phyloP scores from a whole-genome alignment of 2,888 invertebrate species.

The Drosophila longiperda region DNA sequence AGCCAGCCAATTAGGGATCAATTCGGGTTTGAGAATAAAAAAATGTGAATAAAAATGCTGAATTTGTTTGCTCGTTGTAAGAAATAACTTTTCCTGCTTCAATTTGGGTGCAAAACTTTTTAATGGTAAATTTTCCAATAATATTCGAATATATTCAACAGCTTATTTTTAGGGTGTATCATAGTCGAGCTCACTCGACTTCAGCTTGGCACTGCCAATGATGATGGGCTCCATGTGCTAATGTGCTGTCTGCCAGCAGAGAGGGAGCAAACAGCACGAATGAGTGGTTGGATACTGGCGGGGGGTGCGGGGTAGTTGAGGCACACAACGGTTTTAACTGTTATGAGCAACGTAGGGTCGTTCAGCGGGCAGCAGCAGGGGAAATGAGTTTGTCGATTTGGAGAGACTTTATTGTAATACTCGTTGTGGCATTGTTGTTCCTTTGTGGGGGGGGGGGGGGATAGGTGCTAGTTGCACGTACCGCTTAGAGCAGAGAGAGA shows the following conservation, averaged over 20 bases:
- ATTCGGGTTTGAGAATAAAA: no score
- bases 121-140: no score
- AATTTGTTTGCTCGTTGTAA: no score
- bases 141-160: no score
- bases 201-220: neutral
- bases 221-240: conserved; percentile 21
- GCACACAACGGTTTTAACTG: conserved; percentile 69
- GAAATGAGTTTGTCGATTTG: conserved; percentile 9
- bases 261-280: neutral
- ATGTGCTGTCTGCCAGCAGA: conserved; percentile 1
- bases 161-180: no score
- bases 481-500: neutral
- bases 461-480: conserved; percentile 10
- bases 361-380: conserved; percentile 20
- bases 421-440: conserved; percentile 22
- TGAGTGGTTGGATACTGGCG: neutral
- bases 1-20: no score
- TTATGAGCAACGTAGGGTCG: conserved; percentile 58
- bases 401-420: conserved; percentile 25
- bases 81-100: no score
- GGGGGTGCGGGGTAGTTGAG: neutral
- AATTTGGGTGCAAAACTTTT: no score
- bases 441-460: neutral
- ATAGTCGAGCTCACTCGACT: no score
- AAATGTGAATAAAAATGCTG: no score